Evolutionary conservation across 2,888 invertebrate species (phyloP), one percentile per base, ranked within the genome.

Genomic region (Drosophila pseudotalamancana): DNA sequence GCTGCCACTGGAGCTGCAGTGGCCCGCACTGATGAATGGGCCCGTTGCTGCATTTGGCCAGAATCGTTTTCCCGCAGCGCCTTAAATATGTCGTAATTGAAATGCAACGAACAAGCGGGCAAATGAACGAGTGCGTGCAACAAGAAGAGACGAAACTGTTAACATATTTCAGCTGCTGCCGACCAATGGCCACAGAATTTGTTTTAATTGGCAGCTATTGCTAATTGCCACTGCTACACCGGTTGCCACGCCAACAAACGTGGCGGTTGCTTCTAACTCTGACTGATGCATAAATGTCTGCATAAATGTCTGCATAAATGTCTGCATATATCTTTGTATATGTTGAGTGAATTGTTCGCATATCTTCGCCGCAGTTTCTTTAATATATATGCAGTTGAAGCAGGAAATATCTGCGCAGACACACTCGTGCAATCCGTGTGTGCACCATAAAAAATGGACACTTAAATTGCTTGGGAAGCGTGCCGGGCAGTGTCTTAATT

Each of bases 31-130:
- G 68, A 74, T 66, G 72, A 77, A 77, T 80, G 71, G 62, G 34
- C 54, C 74, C 84, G 62, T 31, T 4, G 25, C 8, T 14, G 55
- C 55, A 18, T 18, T 12, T 8, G 16, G 4, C 8, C 16, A 32
- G 43, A 9, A 25, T 14, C 51, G 39, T 49, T 40, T 54, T 31
- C 48, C 35, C 57, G 62, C 54, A 63, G 64, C 56, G 48, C 59
- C 68, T 86, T 69, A 77, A 79, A 79, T 83, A 77, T 69, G 87
- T 64, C 77, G 77, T 86, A 81, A 83, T 86, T 86, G 86, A 83
- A 86, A 77, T 83, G 74, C 87, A 79, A 73, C 71, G 56, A 61
- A 54, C 62, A 77, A 70, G 16, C 37, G 54, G 62, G 59, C 64
- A 72, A 61, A 55, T 9, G 46, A n/a, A 5, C 56, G 54, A 72